Evolutionary conservation across 2,113 vertebrate species (phyloP).

Genomic region (Marmota monax): DNA sequence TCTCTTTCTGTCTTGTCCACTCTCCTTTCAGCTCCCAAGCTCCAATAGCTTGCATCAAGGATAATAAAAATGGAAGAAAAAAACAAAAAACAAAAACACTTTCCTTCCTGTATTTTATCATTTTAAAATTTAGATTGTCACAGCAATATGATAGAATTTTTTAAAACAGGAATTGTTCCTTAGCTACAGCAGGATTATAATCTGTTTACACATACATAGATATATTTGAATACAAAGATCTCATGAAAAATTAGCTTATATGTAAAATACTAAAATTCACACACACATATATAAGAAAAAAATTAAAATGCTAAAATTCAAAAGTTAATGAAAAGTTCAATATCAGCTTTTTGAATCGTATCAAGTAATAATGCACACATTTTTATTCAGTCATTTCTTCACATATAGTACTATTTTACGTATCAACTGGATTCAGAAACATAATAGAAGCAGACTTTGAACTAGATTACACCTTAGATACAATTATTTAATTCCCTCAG

Average conservation of each 20-base stretch:
- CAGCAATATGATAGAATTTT: neutral
- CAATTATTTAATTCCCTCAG: neutral
- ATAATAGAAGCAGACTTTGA: neutral
- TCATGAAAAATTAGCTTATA: conserved; percentile 10
- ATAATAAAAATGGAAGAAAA: neutral
- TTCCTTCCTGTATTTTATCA: neutral
- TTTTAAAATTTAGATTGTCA: conserved; percentile 62
- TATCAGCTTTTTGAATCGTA: neutral
- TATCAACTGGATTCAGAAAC: neutral
- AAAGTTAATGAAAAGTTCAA: neutral
- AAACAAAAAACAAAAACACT: neutral
- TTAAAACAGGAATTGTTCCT: neutral
- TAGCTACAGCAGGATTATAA: neutral
- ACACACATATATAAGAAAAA: neutral
- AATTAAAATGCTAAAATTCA: conserved; percentile 1
- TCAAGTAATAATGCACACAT: neutral
- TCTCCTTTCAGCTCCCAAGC: neutral
- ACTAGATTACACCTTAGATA: neutral
- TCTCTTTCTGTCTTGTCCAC: no score
- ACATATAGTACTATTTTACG: neutral
- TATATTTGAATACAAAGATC: neutral
- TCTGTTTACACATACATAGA: neutral
- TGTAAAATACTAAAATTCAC: neutral
- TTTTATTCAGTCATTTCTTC: neutral
- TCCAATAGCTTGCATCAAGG: neutral